Conservation (phyloP, 2,888 invertebrate species). For the Molanna angustata region DNA sequence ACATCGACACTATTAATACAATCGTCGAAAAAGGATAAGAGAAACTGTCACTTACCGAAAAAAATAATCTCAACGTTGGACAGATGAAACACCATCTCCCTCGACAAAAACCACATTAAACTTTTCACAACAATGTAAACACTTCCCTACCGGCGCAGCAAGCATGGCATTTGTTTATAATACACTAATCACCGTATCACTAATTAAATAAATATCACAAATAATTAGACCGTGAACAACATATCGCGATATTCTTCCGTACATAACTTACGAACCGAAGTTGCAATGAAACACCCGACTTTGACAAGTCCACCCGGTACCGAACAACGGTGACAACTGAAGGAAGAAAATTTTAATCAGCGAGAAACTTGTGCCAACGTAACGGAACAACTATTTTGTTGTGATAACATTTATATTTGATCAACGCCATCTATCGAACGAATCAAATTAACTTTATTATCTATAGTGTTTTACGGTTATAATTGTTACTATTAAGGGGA, state of each 20-base stretch:
- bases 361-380: too few species aligned
- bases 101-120: constrained; percentile 1
- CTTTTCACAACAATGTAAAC: constrained; percentile 15
- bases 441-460: too few species aligned
- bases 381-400: too few species aligned
- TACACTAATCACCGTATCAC: constrained; percentile 12
- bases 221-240: constrained; percentile 22
- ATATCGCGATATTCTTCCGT: constrained; percentile 4
- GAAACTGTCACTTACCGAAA: constrained; percentile 13
- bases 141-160: neutral
- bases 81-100: too few species aligned
- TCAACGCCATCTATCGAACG: too few species aligned
- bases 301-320: constrained; percentile 20
- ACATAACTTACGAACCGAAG: constrained; percentile 19
- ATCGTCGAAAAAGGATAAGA: too few species aligned
- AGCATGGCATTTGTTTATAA: constrained; percentile 18
- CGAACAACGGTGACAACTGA: constrained; percentile 19
- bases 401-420: too few species aligned
- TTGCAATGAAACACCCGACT: too few species aligned
- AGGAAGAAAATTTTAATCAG: constrained; percentile 3
- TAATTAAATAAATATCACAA: constrained; percentile 18
- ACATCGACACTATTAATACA: too few species aligned
- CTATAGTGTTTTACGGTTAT: too few species aligned
- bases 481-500: too few species aligned
- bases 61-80: constrained; percentile 10